Percentiles rank a stretch among this genome's conserved stretches.
phyloP scores from a whole-genome alignment of 2,113 vertebrate species.

The Crotalus tigris region DNA sequence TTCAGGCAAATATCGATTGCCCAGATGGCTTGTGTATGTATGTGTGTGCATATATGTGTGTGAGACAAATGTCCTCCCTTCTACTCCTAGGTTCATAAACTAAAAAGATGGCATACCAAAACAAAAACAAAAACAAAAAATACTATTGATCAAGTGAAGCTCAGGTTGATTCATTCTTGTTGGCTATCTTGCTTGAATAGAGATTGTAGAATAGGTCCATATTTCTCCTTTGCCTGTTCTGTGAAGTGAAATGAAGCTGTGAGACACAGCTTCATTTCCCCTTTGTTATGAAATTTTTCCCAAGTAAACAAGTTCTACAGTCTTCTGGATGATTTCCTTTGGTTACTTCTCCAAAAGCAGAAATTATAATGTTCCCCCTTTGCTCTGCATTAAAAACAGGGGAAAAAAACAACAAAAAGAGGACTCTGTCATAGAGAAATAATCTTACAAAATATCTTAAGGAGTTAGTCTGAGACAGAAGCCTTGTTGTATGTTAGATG shows the following conservation, averaged over 20 bases:
- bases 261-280: background rate
- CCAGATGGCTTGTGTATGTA: background rate
- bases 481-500: background rate
- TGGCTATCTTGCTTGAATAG: background rate
- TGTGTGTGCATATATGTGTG: background rate
- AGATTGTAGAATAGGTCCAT: background rate
- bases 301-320: background rate
- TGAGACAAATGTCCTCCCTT: background rate
- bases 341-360: background rate
- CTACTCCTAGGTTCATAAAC: background rate
- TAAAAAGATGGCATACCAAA: background rate
- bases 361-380: background rate
- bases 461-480: background rate
- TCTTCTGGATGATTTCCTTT: background rate
- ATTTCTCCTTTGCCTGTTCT: background rate
- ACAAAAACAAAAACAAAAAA: background rate
- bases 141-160: background rate
- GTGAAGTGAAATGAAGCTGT: background rate
- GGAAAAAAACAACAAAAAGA: background rate
- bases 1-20: background rate
- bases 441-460: background rate
- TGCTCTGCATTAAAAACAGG: background rate
- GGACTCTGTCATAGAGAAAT: background rate
- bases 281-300: background rate
- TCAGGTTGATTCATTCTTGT: background rate